A percentile compares a stretch with the other conserved stretches of the same genome.
These are phyloP conservation scores for Ramphastos sulfuratus DNA, from an alignment of 2,113 vertebrate genomes.

Conservation along the genomic window DNA sequence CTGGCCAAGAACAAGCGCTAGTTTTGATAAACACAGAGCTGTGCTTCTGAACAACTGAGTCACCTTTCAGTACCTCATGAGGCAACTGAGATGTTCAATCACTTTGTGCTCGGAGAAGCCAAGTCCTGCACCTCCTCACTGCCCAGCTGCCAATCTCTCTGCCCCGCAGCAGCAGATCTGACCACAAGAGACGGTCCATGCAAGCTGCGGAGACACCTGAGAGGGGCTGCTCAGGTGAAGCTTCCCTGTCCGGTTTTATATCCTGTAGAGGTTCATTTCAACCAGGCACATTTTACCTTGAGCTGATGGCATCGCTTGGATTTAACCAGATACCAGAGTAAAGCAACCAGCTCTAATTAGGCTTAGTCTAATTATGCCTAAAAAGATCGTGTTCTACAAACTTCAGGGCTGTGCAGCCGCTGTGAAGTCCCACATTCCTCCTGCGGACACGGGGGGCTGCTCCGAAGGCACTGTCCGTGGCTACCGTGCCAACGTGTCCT, in stretches of 20 bases:
- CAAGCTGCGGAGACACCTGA: background rate
- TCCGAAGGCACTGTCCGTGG: accelerated
- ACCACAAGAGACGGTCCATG: accelerated
- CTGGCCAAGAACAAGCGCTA: background rate
- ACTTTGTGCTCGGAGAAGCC: no score
- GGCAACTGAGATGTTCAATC: accelerated
- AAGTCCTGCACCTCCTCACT: accelerated
- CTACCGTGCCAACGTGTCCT: accelerated
- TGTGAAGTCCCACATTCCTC: background rate
- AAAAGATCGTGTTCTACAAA: accelerated
- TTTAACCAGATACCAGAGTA: accelerated
- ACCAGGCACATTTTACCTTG: no score
- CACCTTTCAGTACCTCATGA: accelerated
- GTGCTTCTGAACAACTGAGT: background rate
- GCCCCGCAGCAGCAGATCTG: accelerated
- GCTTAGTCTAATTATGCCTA: background rate
- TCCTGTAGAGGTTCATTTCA: accelerated
- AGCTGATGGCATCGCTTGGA: accelerated
- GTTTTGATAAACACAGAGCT: background rate
- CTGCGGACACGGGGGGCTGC: accelerated
- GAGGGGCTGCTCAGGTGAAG: no score
- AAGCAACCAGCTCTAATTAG: background rate
- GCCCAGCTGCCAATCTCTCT: background rate
- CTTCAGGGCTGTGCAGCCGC: background rate
- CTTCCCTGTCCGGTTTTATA: accelerated